phyloP scores from a whole-genome alignment of 92 coral and sea anemone species.

The Phenganax marumi region DNA sequence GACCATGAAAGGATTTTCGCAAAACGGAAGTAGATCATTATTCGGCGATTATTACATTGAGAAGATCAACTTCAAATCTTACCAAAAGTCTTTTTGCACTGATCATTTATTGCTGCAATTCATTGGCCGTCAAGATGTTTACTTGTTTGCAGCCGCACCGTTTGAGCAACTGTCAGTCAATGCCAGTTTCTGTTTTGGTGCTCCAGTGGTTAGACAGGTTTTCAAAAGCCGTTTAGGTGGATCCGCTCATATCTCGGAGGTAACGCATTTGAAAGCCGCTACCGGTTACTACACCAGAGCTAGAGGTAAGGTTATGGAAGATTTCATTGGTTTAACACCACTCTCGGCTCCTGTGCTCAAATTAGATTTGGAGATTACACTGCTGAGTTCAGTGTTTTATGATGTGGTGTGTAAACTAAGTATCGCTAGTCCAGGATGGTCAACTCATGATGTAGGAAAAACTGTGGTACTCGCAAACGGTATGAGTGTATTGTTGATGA shows the following conservation, averaged over 20 bases:
- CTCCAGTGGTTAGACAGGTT: constrained; percentile 64
- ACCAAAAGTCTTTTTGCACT: constrained; percentile 26
- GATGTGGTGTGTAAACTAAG: constrained; percentile 43
- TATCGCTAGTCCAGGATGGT: constrained; percentile 55
- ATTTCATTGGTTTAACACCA: constrained; percentile 46
- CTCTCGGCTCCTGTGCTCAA: constrained; percentile 55
- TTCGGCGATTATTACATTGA: constrained; percentile 21
- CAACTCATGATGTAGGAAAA: constrained; percentile 70
- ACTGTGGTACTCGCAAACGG: constrained; percentile 71
- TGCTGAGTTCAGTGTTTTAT: constrained; percentile 48
- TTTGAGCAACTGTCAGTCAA: neutral
- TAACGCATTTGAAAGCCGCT: constrained; percentile 32
- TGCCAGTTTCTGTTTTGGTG: constrained; percentile 60
- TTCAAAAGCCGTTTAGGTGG: constrained; percentile 75
- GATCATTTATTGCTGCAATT: constrained; percentile 38
- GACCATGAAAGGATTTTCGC: constrained; percentile 15
- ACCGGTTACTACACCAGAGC: constrained; percentile 56
- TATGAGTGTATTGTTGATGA: constrained; percentile 58
- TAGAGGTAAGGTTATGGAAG: constrained; percentile 53
- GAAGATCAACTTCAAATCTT: neutral
- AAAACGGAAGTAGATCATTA: neutral
- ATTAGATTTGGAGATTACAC: constrained; percentile 42
- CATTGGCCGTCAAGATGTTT: constrained; percentile 36
- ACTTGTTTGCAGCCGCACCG: constrained; percentile 56
- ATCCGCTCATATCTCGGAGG: constrained; percentile 63